These are phyloP conservation scores for Chloroceryle amazona DNA, from an alignment of 2,797 vertebrate genomes.

Conservation along the genomic window DNA sequence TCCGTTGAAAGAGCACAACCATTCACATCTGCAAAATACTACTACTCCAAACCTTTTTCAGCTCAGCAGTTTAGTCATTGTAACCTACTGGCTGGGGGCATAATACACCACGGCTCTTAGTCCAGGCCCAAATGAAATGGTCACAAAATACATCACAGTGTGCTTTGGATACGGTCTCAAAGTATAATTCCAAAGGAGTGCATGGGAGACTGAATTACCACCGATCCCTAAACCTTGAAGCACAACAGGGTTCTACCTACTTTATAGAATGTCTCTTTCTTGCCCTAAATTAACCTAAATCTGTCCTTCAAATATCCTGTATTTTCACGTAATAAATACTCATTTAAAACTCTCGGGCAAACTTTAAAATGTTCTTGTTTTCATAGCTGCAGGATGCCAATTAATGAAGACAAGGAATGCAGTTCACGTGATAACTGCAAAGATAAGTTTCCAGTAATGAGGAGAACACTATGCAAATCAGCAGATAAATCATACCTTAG, in stretches of 20 bases:
- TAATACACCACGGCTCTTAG: neutral
- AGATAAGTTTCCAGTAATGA: neutral
- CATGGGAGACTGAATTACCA: neutral
- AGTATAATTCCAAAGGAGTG: neutral
- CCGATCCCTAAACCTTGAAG: neutral
- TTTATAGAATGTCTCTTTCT: neutral
- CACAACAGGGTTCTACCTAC: neutral
- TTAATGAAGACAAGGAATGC: conserved; percentile 3
- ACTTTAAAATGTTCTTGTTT: neutral
- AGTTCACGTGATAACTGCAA: neutral
- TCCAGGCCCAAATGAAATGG: neutral
- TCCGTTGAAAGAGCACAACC: neutral
- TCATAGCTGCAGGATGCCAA: neutral
- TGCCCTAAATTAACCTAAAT: neutral
- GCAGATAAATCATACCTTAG: neutral
- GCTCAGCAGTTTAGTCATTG: neutral
- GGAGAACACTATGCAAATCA: neutral
- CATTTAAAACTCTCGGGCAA: neutral
- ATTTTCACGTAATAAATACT: neutral
- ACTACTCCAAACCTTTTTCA: neutral
- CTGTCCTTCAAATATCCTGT: neutral
- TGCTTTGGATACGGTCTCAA: neutral
- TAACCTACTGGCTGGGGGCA: neutral
- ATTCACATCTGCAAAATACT: neutral
- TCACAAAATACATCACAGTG: neutral